Percentiles rank a stretch among this genome's conserved stretches.
Evolutionary conservation across 2,797 vertebrate genomes (phyloP).

Genomic region (Schizothorax lantsangensis): DNA sequence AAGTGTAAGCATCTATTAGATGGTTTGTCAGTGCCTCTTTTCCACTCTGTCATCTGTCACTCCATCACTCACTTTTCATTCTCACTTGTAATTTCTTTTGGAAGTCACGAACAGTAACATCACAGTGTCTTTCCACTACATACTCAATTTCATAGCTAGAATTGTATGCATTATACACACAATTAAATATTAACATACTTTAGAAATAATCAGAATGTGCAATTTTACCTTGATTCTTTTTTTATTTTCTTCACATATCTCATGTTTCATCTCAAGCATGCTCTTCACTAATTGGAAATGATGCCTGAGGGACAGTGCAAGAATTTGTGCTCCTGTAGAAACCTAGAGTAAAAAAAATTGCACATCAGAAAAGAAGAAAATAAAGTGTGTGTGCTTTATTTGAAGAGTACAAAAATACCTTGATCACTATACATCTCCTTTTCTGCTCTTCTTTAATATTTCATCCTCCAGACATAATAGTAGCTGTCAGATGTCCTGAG

Average conservation of each 20-base stretch:
- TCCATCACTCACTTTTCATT: not conserved
- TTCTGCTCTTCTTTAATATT: slow-evolving; percentile 25
- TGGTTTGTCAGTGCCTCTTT: too few species aligned
- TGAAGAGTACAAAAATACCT: not conserved
- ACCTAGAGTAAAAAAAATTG: not conserved
- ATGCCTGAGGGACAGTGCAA: not conserved
- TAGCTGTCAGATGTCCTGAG: slow-evolving; percentile 18
- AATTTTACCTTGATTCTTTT: not conserved
- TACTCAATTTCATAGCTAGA: not conserved
- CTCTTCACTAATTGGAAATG: not conserved
- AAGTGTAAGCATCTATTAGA: not conserved
- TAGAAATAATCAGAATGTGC: not conserved
- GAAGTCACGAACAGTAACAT: too few species aligned
- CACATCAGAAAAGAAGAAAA: not conserved
- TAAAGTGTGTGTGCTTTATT: not conserved
- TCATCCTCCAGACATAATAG: slow-evolving; percentile 1
- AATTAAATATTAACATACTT: not conserved
- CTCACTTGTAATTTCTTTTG: not conserved
- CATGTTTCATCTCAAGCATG: not conserved
- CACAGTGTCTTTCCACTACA: too few species aligned
- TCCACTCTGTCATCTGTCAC: not conserved
- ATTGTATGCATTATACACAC: not conserved
- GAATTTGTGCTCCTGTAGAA: not conserved
- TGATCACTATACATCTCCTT: not conserved
- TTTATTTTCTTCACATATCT: not conserved